These are phyloP conservation scores for Bubo bubo DNA, from an alignment of 2,113 vertebrate genomes.

Conservation along the genomic window DNA sequence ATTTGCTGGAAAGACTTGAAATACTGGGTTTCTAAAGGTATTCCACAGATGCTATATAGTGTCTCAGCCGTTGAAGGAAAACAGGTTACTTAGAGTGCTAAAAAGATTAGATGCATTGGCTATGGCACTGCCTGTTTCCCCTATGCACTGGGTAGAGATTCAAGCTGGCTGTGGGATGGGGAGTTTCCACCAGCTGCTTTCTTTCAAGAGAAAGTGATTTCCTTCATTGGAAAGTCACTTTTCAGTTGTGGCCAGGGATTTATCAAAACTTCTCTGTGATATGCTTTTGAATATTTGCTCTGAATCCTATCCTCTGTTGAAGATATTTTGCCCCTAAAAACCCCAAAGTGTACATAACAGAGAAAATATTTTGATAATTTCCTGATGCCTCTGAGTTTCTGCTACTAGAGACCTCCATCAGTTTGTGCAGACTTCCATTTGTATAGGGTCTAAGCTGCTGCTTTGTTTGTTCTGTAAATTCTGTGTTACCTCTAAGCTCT, in stretches of 20 bases:
- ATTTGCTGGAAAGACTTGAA: background rate
- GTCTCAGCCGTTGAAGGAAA: background rate
- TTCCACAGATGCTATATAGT: background rate
- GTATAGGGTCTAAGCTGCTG: background rate
- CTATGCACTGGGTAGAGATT: background rate
- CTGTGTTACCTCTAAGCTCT: background rate
- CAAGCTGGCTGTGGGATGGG: background rate
- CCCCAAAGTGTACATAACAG: fast-evolving
- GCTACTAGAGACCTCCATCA: background rate
- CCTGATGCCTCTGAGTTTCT: background rate
- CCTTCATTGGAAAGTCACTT: background rate
- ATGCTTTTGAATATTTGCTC: background rate
- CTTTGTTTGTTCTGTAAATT: background rate
- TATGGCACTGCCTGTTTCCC: background rate
- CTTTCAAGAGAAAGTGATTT: background rate
- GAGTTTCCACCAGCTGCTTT: background rate
- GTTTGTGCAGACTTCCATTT: background rate
- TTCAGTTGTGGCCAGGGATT: background rate
- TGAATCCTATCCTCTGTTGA: background rate
- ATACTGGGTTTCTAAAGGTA: background rate
- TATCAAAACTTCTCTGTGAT: background rate
- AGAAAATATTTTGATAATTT: background rate
- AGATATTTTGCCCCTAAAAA: background rate
- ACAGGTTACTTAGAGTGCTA: background rate
- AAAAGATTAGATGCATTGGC: background rate